Evolutionary conservation across 2,113 vertebrate species (phyloP), one percentile per base, ranked within the genome.

Genomic region (Myotis lucifugus): DNA sequence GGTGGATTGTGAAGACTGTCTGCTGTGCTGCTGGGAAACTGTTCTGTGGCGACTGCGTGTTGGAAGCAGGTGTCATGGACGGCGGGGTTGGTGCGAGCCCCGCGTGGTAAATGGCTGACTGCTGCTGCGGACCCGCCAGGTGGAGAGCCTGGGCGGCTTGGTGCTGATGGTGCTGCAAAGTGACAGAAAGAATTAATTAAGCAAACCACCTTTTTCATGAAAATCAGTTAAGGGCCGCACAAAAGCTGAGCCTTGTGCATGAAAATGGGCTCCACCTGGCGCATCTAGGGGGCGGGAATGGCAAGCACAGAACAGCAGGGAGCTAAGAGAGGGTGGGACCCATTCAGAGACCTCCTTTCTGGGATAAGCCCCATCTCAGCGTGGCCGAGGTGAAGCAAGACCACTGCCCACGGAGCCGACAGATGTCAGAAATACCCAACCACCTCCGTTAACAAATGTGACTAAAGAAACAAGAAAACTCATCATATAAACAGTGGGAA

Each of bases 61-160:
- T 99, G 95, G 99, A 99, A 93, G 99, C 99, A 19, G 99, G 99
- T 93, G 99, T 99, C 99, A 99, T 99, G 97, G 99, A 99, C 93
- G 99, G 99, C 8, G 99, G 99, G 77, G 99, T 99, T 29, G 99
- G 99, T 6, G 99, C 99, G 89, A 99, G 98, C 83, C 99, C 99
- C 0, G 99, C 99, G 27, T 99, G 99, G 98, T 99, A 99, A 98
- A 99, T 99, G 89, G 99, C 99, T 67, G 98, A 98, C 98, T 99
- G 99, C 98, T 99, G 99, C 27, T 98, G 99, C 17, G 99, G 99
- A 97, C 99, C 99, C 95, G 99, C 99, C 98, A 99, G 97, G 97
- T 99, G 99, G 94, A 99, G 99, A 76, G 99, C 99, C 98, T 99
- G 99, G 67, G 99, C 99, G 37, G 99, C 99, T 92, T 99, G 99